These are phyloP conservation scores for Conchocele bisecta DNA, from an alignment of 2,888 invertebrate species.

Conservation along the genomic window DNA sequence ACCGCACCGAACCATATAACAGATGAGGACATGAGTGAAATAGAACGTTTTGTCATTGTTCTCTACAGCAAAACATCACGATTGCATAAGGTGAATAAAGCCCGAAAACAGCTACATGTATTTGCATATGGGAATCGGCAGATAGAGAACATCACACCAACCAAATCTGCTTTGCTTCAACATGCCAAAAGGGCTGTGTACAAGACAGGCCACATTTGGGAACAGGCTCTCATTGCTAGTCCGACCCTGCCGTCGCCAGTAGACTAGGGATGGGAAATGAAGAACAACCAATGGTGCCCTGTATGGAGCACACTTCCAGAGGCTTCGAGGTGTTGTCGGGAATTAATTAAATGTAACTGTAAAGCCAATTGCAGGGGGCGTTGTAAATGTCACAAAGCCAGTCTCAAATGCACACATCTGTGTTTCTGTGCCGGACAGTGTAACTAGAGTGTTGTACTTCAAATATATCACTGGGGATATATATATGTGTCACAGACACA, in stretches of 20 bases:
- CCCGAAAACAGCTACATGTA: conserved; percentile 44
- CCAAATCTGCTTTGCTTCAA: conserved; percentile 28
- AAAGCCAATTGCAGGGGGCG: conserved; percentile 5
- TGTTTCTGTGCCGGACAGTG: conserved; percentile 1
- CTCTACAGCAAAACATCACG: conserved; percentile 53
- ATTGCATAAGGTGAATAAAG: conserved; percentile 37
- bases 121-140: conserved; percentile 57
- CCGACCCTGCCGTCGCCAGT: background rate
- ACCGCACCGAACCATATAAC: background rate
- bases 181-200: conserved; percentile 48
- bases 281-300: background rate
- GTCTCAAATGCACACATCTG: background rate
- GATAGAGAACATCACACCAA: conserved; percentile 44
- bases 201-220: conserved; percentile 39
- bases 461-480: too few species aligned
- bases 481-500: too few species aligned
- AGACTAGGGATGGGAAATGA: conserved; percentile 1
- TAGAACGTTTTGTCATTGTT: conserved; percentile 44
- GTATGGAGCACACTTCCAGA: conserved; percentile 5
- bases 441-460: background rate
- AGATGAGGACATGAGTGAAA: conserved; percentile 27
- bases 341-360: conserved; percentile 15
- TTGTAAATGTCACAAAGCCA: conserved; percentile 12
- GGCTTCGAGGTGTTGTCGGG: conserved; percentile 5
- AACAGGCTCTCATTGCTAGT: background rate